Percentiles rank a stretch among this genome's conserved stretches.
These are phyloP conservation scores for Diorhabda sublineata DNA, from an alignment of 1,140 invertebrate species.

Conservation along the genomic window DNA sequence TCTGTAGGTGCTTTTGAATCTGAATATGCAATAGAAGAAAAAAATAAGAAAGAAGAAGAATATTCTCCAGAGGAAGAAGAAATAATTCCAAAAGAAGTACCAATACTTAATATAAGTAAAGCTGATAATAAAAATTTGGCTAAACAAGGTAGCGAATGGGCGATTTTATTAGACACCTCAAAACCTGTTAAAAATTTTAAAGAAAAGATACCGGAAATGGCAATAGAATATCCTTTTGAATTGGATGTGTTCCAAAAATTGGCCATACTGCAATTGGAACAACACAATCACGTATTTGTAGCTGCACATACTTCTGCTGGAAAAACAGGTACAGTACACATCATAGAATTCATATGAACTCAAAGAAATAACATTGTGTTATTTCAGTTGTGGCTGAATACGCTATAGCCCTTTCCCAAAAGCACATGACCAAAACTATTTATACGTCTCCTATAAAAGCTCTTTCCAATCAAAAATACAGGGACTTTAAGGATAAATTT, in stretches of 20 bases:
- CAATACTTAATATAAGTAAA: slow-evolving; percentile 31
- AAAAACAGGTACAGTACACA: not conserved
- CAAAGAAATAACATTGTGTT: slow-evolving; percentile 53
- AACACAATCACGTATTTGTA: slow-evolving; percentile 94
- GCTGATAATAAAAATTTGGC: slow-evolving; percentile 18
- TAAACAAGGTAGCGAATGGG: slow-evolving; percentile 67
- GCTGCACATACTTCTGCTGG: slow-evolving; percentile 99
- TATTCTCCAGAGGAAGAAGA: slow-evolving; percentile 37
- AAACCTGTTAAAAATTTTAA: slow-evolving; percentile 78
- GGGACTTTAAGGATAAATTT: slow-evolving; percentile 92
- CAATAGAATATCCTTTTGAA: slow-evolving; percentile 86
- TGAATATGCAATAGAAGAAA: not conserved
- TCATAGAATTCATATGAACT: no score
- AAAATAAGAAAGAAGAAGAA: slow-evolving; percentile 9
- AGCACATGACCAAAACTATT: slow-evolving; percentile 91
- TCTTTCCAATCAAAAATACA: slow-evolving; percentile 97
- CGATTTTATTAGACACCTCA: slow-evolving; percentile 77
- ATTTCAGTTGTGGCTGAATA: slow-evolving; percentile 94
- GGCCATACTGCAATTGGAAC: slow-evolving; percentile 91
- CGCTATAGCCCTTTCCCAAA: slow-evolving; percentile 88
- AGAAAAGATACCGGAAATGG: slow-evolving; percentile 78
- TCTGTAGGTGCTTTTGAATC: not conserved
- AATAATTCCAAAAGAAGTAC: slow-evolving; percentile 36
- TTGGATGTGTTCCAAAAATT: slow-evolving; percentile 96
- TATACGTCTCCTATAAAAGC: slow-evolving; percentile 99